These are phyloP conservation scores for Drepana falcataria DNA, from an alignment of 2,888 invertebrate genomes.

Conservation along the genomic window DNA sequence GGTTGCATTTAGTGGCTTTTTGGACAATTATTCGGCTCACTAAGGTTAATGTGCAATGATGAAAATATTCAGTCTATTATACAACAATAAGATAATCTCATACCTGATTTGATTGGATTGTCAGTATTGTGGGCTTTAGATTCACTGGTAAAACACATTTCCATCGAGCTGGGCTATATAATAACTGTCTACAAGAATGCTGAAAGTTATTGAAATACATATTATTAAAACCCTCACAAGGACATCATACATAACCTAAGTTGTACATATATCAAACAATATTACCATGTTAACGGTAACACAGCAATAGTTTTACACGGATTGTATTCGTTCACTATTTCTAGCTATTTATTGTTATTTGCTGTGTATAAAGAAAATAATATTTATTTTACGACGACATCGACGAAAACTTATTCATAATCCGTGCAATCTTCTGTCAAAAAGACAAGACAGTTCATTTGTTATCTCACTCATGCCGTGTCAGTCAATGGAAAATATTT, in stretches of 20 bases:
- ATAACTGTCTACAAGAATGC: constrained; percentile 70
- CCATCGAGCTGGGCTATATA: constrained; percentile 68
- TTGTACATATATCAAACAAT: constrained; percentile 14
- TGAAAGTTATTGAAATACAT: constrained; percentile 38
- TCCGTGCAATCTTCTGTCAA: constrained; percentile 49
- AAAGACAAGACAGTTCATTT: constrained; percentile 13
- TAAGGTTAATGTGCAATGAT: neutral
- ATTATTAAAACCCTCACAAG: constrained; percentile 25
- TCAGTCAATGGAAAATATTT: neutral
- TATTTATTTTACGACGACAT: constrained; percentile 38
- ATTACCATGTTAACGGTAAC: constrained; percentile 43
- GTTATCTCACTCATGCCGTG: constrained; percentile 6
- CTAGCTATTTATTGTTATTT: constrained; percentile 26
- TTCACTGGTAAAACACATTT: constrained; percentile 59
- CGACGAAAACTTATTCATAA: constrained; percentile 46
- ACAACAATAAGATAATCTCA: constrained; percentile 3
- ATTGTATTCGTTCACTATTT: constrained; percentile 18
- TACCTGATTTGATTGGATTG: constrained; percentile 60
- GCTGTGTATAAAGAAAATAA: constrained; percentile 29
- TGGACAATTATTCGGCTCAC: neutral
- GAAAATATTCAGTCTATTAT: neutral
- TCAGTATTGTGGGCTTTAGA: constrained; percentile 48
- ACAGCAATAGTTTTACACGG: constrained; percentile 19
- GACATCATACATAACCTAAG: constrained; percentile 54
- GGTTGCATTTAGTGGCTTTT: neutral